Base-by-base conservation (phyloP, 2,888 invertebrate genomes). In the Aromia moschata region DNA sequence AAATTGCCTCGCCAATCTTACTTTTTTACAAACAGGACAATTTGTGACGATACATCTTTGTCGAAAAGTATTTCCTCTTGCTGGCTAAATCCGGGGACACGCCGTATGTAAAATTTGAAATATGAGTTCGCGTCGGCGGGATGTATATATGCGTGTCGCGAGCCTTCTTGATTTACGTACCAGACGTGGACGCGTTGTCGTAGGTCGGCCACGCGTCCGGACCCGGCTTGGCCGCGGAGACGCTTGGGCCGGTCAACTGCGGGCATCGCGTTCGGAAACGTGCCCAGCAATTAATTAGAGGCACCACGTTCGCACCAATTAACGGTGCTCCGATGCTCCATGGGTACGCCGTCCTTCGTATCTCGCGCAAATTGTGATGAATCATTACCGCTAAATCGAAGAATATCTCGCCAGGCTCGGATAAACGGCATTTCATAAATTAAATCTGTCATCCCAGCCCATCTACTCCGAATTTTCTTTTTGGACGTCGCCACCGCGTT, bases 361-460 rank as follows among this genome's bases (percentile, higher is more conserved):
- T 71, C 70, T 71, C 64, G 67, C 71, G 72, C 72, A 72, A 74
- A 76, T 75, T 75, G 72, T 74, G 74, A 76, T 74, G 71, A 75
- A 75, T 75, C 74, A 73, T 74, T 70, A 68, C 69, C 65, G 70
- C 62, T 74, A 75, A 74, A 74, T 74, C 74, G 73, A 74, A 73
- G 69, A 70, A 70, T 67, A 70, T 68, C n/a, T n/a, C 58, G 62
- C 64, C 62, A 65, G 67, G 65, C 67, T 67, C 60, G 60, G 65
- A 67, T 65, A 61, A 67, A 70, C 65, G 67, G 67, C 65, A 68
- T 65, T 68, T 63, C 70, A 68, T 67, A 68, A 70, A 70, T 70
- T 68, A 66, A 47, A 67, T 64, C 68, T 70, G 70, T 70, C 70
- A 65, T 62, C 68, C 67, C 65, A 52, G 54, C 64, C n/a, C 60